Base-by-base conservation (phyloP, 2,113 vertebrate genomes). In the Nicator chloris region DNA sequence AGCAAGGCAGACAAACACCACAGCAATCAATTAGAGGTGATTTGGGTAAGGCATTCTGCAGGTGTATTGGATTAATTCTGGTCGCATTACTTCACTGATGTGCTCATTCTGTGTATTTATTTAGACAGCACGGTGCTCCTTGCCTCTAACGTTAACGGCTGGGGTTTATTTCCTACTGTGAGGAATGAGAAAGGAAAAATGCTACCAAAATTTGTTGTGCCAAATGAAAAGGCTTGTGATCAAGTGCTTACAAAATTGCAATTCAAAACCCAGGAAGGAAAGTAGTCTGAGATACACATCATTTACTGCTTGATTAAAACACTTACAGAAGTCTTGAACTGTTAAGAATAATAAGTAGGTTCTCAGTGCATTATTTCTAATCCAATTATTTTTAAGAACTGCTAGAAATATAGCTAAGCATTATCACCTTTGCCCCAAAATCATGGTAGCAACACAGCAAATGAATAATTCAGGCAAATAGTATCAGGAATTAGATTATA, bases 371-470 rank as follows among this genome's bases (percentile, higher is more conserved):
- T 75, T 79, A 95, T 96, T 96, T 97, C 91, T 92, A 86, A 95
- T 85, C 65, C 91, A 96, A 96, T 97, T 97, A 95, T 90, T 96
- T 92, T 94, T 93, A 94, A 93, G 83, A 93, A 88, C 75, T 81
- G 76, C 49, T 78, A 71, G 82, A 95, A 95, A 94, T 85, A 88
- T 1, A 84, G 66, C 65, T 91, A 73, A 95, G 30, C 64, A n/a
- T 92, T 83, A 88, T 60, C 66, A 96, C 83, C 87, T 96, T 94
- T 93, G 69, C 54, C 81, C 92, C 64, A 27, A 91, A 95, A 94
- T 90, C 84, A 91, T 47, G 65, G 69, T 8, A 70, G 78, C 53
- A 91, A 91, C 53, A 76, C 57, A 90, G 59, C 69, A 92, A 96
- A 92, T 90, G 47, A 96, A 91, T 96, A 95, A 96, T 95, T 96